These are phyloP conservation scores for Setipinna tenuifilis DNA, from an alignment of 2,797 vertebrate species.

Conservation along the genomic window DNA sequence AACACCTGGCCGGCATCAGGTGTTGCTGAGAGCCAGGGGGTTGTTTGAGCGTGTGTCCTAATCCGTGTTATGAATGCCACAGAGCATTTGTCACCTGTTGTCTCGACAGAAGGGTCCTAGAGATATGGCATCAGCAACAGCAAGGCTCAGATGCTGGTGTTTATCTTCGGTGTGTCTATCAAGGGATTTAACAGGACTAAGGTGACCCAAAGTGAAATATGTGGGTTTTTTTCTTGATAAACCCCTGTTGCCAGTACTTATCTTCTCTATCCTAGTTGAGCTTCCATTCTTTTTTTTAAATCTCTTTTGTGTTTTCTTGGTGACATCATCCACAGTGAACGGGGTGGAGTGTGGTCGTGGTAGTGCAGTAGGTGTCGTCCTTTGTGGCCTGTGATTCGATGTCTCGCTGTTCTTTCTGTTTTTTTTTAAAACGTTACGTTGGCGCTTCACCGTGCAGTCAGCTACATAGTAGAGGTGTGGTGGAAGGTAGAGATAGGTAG, in stretches of 20 bases:
- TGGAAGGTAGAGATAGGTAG: constrained; percentile 37
- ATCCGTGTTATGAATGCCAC: background rate
- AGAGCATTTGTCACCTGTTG: constrained; percentile 6
- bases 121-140: too few species aligned
- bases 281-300: constrained; percentile 43
- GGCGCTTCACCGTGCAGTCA: constrained; percentile 53
- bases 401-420: constrained; percentile 60
- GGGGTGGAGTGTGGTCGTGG: constrained; percentile 75
- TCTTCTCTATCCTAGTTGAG: background rate
- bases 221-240: background rate
- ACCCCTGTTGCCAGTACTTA: background rate
- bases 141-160: background rate
- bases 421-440: constrained; percentile 49
- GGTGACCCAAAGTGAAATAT: background rate
- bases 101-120: background rate
- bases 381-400: constrained; percentile 70
- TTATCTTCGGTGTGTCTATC: background rate
- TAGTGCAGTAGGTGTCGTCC: constrained; percentile 74
- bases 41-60: background rate
- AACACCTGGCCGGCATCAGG: background rate
- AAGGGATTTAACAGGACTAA: background rate
- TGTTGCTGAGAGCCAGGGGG: background rate
- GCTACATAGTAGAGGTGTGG: constrained; percentile 56
- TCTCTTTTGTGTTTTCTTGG: constrained; percentile 54
- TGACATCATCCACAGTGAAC: constrained; percentile 75